Evolutionary conservation across 2,113 vertebrate species (phyloP), one percentile per base, ranked within the genome.

Genomic region (Perca fluviatilis): DNA sequence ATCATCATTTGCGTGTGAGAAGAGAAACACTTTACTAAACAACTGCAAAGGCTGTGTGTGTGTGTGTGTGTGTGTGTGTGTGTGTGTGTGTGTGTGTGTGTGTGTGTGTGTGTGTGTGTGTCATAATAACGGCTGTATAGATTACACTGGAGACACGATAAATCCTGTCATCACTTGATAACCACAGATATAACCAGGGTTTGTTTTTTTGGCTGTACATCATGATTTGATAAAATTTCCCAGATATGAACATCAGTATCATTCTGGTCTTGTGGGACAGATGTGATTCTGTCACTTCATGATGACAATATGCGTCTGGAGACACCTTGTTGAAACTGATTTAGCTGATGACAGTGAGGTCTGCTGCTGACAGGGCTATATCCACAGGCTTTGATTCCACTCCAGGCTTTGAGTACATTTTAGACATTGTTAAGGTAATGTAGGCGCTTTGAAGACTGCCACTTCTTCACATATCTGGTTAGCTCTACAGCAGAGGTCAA

Each of bases 151-250:
- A 50, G 54, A 68, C 76, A 56, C 23, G 1, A 6, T 14, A 67
- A 70, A 77, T 19, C 58, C 11, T 54, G 49, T 36, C 46, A 86
- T 30, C 49, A 1, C 30, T 27, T 27, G 15, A 47, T 25, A 68
- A 36, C 10, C 50, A 66, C 49, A 47, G 33, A 54, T 47, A 36
- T 6, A 30, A 69, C 43, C 64, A 68, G 11, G 68, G 18, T 61
- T 63, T 25, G 15, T 77, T 76, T 74, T 82, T 75, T 65, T 46
- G 27, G 33, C 60, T 21, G 51, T 60, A 27, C 19, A 51, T 81
- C 18, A 51, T 14, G 30, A 86, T 73, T 60, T 49, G 47, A 56
- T 64, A 40, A 9, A 65, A 25, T 57, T 51, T 46, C 43, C 27
- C 36, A 47, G 36, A 82, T 18, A 43, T 49, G 33, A 82, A 73